Evolutionary conservation across 1,140 invertebrate genomes (phyloP).

Genomic region (Muscidifurax raptorellus): DNA sequence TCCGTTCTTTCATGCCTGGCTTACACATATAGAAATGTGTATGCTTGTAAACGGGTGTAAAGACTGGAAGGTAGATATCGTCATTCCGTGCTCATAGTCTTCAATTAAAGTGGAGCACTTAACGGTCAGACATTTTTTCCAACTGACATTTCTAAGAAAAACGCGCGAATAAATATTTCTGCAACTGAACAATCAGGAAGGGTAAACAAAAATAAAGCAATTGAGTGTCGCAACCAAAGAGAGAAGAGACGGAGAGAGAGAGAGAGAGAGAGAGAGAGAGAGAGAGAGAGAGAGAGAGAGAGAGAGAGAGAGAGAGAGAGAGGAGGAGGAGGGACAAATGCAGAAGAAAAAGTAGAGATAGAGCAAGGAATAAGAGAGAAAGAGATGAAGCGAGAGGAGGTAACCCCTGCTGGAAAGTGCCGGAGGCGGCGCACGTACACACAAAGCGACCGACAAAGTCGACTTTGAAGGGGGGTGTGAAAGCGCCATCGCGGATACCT

Average conservation of each 20-base stretch:
- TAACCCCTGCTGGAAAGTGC: neutral
- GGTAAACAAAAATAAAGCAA: neutral
- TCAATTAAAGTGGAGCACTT: constrained; percentile 30
- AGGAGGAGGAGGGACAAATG: neutral
- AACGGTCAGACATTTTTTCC: neutral
- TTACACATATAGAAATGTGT: neutral
- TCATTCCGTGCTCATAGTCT: constrained; percentile 5
- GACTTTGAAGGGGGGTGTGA: constrained; percentile 45
- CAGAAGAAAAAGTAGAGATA: neutral
- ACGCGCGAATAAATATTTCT: neutral
- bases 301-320: constrained; percentile 15
- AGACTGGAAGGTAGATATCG: neutral
- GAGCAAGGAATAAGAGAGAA: neutral
- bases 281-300: constrained; percentile 24
- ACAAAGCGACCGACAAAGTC: constrained; percentile 43
- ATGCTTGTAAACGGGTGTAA: constrained; percentile 1
- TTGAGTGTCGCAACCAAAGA: neutral
- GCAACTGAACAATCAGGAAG: neutral
- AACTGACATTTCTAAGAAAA: neutral
- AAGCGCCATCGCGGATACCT: neutral
- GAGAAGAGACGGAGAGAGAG: too few relatives aligned
- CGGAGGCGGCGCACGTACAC: constrained; percentile 21
- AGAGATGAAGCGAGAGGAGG: constrained; percentile 25
- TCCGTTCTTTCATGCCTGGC: neutral
- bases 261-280: neutral